Evolutionary conservation across 2,888 invertebrate species (phyloP).

Genomic region (Melinopterus prodromus): DNA sequence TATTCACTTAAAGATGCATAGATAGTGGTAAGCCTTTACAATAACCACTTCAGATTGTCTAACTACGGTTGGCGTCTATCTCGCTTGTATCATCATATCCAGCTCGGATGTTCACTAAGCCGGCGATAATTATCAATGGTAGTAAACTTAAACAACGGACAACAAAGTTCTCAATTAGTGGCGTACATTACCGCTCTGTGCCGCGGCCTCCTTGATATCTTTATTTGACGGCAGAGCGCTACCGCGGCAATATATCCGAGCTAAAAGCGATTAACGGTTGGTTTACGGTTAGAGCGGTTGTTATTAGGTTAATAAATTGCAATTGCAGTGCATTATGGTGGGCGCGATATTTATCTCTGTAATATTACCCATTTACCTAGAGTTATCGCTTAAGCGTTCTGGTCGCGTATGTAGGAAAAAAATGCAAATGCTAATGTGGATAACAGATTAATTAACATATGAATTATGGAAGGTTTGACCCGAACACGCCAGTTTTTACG

Average conservation of each 20-base stretch:
- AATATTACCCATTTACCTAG: conserved; percentile 16
- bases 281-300: conserved; percentile 23
- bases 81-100: not conserved
- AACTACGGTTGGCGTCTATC: not conserved
- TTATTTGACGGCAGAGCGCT: conserved; percentile 19
- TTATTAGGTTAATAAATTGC: conserved; percentile 25
- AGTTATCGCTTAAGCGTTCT: not conserved
- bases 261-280: conserved; percentile 26
- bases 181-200: not conserved
- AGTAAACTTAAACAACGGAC: not conserved
- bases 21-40: no score
- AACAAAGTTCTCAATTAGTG: not conserved
- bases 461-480: no score
- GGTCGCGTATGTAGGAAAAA: not conserved
- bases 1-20: no score
- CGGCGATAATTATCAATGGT: not conserved
- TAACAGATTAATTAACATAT: not conserved
- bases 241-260: conserved; percentile 14
- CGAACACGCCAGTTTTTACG: no score
- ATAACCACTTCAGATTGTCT: no score
- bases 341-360: conserved; percentile 8
- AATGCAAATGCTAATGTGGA: not conserved
- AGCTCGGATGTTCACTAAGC: not conserved
- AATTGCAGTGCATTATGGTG: conserved; percentile 20
- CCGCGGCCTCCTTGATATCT: conserved; percentile 13